Evolutionary conservation across 2,113 vertebrate species (phyloP).

Genomic region (Microtus richardsoni): DNA sequence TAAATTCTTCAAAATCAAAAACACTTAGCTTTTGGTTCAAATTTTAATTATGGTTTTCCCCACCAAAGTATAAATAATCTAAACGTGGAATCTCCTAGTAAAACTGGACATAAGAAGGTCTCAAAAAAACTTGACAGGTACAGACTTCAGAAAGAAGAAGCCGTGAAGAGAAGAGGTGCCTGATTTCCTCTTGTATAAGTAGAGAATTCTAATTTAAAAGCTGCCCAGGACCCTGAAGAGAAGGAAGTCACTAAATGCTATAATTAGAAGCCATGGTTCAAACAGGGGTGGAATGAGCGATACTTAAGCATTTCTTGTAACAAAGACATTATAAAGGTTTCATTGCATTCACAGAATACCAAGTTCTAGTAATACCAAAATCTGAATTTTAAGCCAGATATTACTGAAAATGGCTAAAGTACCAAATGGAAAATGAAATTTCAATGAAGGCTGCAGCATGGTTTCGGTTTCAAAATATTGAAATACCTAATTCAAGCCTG

Average conservation of each 20-base stretch:
- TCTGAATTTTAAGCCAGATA: slow-evolving; percentile 48
- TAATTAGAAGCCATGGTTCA: neutral
- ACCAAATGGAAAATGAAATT: neutral
- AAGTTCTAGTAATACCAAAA: neutral
- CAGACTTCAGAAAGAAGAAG: neutral
- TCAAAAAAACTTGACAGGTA: slow-evolving; percentile 1
- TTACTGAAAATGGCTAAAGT: neutral
- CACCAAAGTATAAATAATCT: slow-evolving; percentile 3
- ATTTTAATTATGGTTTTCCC: slow-evolving; percentile 22
- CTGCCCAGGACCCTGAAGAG: neutral
- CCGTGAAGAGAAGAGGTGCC: neutral
- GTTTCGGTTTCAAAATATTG: slow-evolving; percentile 29
- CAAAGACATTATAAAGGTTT: neutral
- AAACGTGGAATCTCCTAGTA: slow-evolving; percentile 5
- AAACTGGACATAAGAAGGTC: neutral
- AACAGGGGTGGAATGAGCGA: slow-evolving; percentile 5
- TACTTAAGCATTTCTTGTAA: neutral
- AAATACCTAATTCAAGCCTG: neutral
- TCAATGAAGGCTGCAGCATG: neutral
- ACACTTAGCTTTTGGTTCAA: neutral
- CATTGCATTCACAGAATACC: neutral
- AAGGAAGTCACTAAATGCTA: slow-evolving; percentile 30
- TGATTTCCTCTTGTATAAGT: neutral
- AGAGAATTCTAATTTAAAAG: slow-evolving; percentile 39
- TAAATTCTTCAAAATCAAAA: slow-evolving; percentile 20